Percentiles rank a stretch among this genome's conserved stretches.
Evolutionary conservation across 2,797 vertebrate genomes (phyloP).

Genomic region (Chaetophractus vellerosus): DNA sequence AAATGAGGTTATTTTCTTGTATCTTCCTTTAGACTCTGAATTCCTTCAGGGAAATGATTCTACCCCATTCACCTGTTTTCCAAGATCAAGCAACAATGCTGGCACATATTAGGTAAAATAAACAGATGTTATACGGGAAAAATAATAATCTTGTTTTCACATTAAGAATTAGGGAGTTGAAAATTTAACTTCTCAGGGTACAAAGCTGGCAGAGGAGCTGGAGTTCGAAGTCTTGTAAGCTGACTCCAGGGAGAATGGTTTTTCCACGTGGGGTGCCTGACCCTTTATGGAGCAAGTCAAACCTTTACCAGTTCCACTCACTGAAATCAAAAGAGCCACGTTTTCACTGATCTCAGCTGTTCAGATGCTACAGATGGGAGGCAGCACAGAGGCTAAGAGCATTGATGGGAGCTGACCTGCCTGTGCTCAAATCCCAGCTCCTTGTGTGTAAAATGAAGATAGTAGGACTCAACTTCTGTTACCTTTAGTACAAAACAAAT

Average conservation of each 20-base stretch:
- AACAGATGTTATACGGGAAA: not conserved
- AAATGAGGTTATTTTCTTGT: not conserved
- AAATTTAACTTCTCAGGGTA: not conserved
- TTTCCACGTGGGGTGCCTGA: not conserved
- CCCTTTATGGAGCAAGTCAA: not conserved
- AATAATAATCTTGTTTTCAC: not conserved
- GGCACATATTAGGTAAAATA: not conserved
- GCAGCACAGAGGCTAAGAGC: not conserved
- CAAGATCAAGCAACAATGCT: not conserved
- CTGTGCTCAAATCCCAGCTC: not conserved
- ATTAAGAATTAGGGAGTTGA: not conserved
- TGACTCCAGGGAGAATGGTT: not conserved
- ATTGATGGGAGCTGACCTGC: not conserved
- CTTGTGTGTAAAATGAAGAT: not conserved
- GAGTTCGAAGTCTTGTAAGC: not conserved
- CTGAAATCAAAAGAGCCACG: not conserved
- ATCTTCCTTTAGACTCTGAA: not conserved
- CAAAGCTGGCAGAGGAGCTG: not conserved
- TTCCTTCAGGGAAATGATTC: conserved; percentile 2
- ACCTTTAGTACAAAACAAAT: not conserved
- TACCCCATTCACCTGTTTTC: not conserved
- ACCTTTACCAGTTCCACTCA: not conserved
- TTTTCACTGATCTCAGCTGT: not conserved
- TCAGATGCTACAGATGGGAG: not conserved
- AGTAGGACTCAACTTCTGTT: too few species aligned